Conservation (phyloP, 2,113 vertebrate species). For the Eublepharis macularius region DNA sequence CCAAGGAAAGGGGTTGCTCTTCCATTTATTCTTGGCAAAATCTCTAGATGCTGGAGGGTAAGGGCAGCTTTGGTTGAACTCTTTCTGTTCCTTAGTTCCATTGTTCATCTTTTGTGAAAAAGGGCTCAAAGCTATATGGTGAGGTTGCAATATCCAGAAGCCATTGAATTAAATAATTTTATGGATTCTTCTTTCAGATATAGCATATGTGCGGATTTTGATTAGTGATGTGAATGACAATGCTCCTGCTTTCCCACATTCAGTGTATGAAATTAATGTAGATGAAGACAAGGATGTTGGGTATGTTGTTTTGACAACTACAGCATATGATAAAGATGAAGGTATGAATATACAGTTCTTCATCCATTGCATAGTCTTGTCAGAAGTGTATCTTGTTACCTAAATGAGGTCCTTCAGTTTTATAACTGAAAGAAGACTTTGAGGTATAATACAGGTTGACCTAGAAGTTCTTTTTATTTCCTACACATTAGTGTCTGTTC, state of each 20-base stretch:
- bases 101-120: neutral
- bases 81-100: no score
- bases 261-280: conserved; percentile 82
- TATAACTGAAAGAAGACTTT: no score
- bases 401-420: no score
- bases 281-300: conserved; percentile 88
- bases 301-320: conserved; percentile 84
- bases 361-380: neutral
- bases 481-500: no score
- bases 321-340: conserved; percentile 88
- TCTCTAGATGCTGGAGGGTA: neutral
- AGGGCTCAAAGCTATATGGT: neutral
- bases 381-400: neutral
- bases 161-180: neutral
- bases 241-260: conserved; percentile 77
- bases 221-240: conserved; percentile 91
- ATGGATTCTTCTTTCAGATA: conserved; percentile 73
- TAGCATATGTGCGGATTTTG: conserved; percentile 86
- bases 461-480: no score
- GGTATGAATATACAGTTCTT: conserved; percentile 69
- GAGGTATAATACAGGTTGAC: no score
- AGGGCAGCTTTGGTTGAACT: neutral
- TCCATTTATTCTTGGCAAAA: neutral
- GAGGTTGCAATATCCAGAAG: neutral
- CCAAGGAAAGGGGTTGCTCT: neutral